These are phyloP conservation scores for Rhagoletis pomonella DNA, from an alignment of 1,140 invertebrate species.

Conservation along the genomic window DNA sequence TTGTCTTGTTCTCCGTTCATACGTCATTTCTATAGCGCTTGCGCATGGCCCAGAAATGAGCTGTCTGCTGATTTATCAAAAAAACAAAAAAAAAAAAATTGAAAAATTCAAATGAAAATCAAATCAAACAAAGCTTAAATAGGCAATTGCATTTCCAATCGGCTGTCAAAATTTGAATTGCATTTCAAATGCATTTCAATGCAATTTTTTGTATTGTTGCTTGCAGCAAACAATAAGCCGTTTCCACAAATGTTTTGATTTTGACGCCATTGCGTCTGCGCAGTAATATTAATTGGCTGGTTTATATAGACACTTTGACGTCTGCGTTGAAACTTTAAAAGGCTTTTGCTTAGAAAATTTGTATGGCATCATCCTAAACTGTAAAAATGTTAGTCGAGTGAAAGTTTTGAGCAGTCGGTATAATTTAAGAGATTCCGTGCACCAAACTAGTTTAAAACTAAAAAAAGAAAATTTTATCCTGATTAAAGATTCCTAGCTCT, in stretches of 20 bases:
- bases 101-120: neutral
- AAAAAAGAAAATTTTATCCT: too few relatives aligned
- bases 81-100: neutral
- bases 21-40: neutral
- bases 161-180: conserved; percentile 19
- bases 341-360: neutral
- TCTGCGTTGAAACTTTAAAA: neutral
- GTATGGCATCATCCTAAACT: neutral
- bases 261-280: conserved; percentile 29
- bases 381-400: neutral
- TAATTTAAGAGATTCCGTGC: neutral
- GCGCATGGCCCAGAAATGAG: neutral
- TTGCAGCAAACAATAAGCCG: neutral
- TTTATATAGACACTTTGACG: neutral
- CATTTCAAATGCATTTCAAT: neutral
- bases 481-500: too few relatives aligned
- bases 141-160: neutral
- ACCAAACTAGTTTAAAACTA: too few relatives aligned
- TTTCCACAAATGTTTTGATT: conserved; percentile 9
- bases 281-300: neutral
- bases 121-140: neutral
- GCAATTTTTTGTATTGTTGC: conserved; percentile 21
- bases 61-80: neutral
- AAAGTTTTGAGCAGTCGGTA: neutral
- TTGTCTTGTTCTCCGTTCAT: neutral